phyloP scores from a whole-genome alignment of 2,888 invertebrate species.

The Poecilobothrus nobilitatus region DNA sequence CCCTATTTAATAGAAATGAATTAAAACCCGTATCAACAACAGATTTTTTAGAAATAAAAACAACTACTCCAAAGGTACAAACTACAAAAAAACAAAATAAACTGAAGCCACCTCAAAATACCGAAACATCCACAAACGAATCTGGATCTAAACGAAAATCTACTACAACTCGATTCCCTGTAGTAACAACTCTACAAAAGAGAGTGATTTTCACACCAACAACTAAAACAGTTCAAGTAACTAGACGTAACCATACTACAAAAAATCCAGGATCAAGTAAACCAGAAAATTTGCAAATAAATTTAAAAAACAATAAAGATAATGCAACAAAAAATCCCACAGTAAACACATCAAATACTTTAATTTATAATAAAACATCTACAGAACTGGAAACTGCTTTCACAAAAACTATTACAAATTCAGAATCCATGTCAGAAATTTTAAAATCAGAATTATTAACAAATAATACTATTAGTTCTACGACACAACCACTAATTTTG shows the following conservation, averaged over 20 bases:
- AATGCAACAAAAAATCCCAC: constrained; percentile 22
- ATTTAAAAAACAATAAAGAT: too few relatives aligned
- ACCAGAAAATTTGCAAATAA: background rate
- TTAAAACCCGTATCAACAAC: constrained; percentile 11
- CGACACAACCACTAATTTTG: constrained; percentile 24
- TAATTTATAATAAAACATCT: too few relatives aligned
- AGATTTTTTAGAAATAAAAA: constrained; percentile 14
- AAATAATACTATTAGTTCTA: constrained; percentile 27
- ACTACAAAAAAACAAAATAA: background rate
- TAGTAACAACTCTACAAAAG: constrained; percentile 15
- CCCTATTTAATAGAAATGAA: constrained; percentile 21
- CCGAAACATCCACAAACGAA: background rate
- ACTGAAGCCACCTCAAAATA: background rate
- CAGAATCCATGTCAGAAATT: constrained; percentile 18
- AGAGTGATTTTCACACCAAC: too few relatives aligned
- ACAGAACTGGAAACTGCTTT: constrained; percentile 15
- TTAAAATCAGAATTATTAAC: constrained; percentile 15
- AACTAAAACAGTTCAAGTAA: constrained; percentile 17
- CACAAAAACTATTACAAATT: constrained; percentile 21
- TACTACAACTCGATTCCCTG: constrained; percentile 14
- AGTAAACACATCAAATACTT: constrained; percentile 17
- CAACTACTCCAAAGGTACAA: constrained; percentile 14
- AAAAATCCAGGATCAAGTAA: constrained; percentile 19
- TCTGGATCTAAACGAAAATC: background rate
- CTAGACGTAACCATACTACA: constrained; percentile 16